Percentiles rank a stretch among this genome's conserved stretches.
Evolutionary conservation across 2,888 invertebrate genomes (phyloP).

Genomic region (Eucriotettix oculatus): DNA sequence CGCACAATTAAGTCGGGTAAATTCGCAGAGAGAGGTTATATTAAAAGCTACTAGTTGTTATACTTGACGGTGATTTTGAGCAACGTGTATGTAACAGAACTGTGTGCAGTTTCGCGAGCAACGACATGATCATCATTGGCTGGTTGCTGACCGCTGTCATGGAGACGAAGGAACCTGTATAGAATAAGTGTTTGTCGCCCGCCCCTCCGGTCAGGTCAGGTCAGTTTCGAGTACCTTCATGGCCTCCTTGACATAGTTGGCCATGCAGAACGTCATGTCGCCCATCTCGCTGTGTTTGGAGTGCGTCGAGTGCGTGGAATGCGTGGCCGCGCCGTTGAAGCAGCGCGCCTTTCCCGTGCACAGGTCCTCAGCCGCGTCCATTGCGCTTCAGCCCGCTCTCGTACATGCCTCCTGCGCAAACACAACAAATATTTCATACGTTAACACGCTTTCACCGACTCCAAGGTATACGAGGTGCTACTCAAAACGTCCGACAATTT

Average conservation of each 20-base stretch:
- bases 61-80: no score
- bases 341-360: slow-evolving; percentile 8
- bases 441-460: neutral
- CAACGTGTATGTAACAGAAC: no score
- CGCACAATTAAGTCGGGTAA: no score
- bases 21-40: no score
- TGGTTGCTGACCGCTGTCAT: no score
- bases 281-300: slow-evolving; percentile 41
- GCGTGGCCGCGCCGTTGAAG: neutral
- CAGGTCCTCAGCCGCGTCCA: slow-evolving; percentile 10
- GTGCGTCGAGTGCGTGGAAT: slow-evolving; percentile 21
- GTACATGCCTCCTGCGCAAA: neutral
- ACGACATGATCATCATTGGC: no score
- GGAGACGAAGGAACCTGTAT: no score
- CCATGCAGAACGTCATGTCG: slow-evolving; percentile 73
- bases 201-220: no score
- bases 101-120: no score
- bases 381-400: slow-evolving; percentile 8
- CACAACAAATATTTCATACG: neutral
- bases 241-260: slow-evolving; percentile 69
- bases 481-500: neutral
- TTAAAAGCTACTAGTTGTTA: no score
- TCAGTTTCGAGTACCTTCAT: slow-evolving; percentile 42
- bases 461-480: neutral
- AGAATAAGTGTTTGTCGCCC: no score